Conservation (phyloP, 2,113 vertebrate genomes). For the Capreolus pygargus region DNA sequence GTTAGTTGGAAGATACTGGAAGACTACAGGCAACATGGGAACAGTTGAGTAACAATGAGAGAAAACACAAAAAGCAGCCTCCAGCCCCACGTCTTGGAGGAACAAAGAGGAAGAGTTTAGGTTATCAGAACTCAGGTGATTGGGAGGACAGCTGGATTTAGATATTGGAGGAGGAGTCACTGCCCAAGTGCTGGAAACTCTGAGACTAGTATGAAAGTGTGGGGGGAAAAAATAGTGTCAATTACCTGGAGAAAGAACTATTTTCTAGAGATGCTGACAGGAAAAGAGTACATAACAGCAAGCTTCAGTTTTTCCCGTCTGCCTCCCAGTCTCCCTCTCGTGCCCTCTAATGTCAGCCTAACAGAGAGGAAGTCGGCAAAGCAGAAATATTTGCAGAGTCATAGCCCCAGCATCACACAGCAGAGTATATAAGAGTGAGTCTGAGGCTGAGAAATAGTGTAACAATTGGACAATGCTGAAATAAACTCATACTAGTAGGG, state of each 20-base stretch:
- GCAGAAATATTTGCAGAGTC: background rate
- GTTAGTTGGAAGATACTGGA: background rate
- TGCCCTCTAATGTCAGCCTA: background rate
- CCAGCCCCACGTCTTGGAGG: fast-evolving
- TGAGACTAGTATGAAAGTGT: background rate
- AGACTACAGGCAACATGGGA: background rate
- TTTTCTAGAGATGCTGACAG: background rate
- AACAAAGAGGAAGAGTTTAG: background rate
- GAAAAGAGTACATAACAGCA: background rate
- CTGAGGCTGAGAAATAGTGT: background rate
- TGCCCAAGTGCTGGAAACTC: background rate
- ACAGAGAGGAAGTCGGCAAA: background rate
- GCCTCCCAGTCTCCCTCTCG: background rate
- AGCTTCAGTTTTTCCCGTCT: background rate
- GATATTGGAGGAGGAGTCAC: background rate
- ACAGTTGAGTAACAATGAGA: background rate
- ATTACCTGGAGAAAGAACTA: background rate
- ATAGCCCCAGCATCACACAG: background rate
- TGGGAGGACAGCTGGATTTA: background rate
- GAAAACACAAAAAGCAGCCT: background rate
- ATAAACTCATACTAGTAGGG: background rate
- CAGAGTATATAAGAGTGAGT: too few relatives aligned
- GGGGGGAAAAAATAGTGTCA: background rate
- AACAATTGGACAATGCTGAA: background rate
- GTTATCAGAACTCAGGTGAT: background rate